These are phyloP conservation scores for Siphlonurus alternatus DNA, from an alignment of 2,888 invertebrate species.

Conservation along the genomic window DNA sequence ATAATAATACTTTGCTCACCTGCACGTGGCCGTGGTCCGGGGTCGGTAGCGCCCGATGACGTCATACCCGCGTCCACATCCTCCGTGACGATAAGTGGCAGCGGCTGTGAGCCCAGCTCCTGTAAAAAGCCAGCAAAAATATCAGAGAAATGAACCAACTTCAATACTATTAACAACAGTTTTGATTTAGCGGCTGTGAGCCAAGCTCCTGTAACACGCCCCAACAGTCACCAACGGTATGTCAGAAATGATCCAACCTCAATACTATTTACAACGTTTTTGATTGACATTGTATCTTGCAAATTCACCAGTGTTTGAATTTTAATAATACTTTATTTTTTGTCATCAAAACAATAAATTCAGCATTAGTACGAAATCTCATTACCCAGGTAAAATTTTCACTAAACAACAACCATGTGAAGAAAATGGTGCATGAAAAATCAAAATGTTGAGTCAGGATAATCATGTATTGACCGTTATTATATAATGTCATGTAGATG, in stretches of 20 bases:
- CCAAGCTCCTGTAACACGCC: slow-evolving; percentile 37
- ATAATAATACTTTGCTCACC: too few relatives aligned
- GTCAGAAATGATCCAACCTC: slow-evolving; percentile 6
- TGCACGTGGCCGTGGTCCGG: slow-evolving; percentile 37
- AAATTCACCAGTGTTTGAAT: too few relatives aligned
- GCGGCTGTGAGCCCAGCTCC: slow-evolving; percentile 45
- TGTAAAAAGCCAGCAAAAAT: slow-evolving; percentile 22
- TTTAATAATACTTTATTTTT: too few relatives aligned
- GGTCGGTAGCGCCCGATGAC: slow-evolving; percentile 18
- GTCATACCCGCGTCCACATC: slow-evolving; percentile 24
- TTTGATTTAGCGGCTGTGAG: not conserved
- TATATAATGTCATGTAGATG: too few relatives aligned
- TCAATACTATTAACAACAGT: not conserved
- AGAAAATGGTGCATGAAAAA: too few relatives aligned
- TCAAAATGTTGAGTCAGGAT: too few relatives aligned
- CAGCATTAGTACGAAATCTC: too few relatives aligned
- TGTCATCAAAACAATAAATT: too few relatives aligned
- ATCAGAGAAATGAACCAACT: slow-evolving; percentile 7
- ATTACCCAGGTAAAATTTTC: too few relatives aligned
- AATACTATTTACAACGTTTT: not conserved
- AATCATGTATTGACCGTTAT: too few relatives aligned
- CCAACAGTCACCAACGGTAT: slow-evolving; percentile 7
- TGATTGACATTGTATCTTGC: too few relatives aligned
- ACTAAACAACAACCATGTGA: too few relatives aligned
- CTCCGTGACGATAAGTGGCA: slow-evolving; percentile 37